phyloP scores from a whole-genome alignment of 2,113 vertebrate genomes.

The Chelonoidis abingdonii region DNA sequence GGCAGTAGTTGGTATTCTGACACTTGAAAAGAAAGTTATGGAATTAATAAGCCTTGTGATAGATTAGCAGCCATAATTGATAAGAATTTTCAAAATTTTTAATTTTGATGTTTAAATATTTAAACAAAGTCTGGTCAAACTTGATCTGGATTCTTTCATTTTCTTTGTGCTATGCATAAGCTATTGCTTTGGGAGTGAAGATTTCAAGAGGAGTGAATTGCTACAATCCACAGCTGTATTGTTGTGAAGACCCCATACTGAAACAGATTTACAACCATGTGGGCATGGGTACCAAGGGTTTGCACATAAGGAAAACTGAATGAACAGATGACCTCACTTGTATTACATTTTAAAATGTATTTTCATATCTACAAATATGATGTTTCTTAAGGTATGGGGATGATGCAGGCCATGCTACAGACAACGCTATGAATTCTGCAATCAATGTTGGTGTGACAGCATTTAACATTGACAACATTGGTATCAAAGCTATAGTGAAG shows the following conservation, averaged over 20 bases:
- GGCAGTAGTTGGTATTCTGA: neutral
- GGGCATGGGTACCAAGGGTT: neutral
- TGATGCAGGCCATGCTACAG: constrained; percentile 91
- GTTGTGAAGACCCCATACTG: neutral
- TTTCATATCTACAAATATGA: neutral
- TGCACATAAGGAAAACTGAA: neutral
- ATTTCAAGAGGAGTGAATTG: neutral
- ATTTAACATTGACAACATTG: constrained; percentile 95
- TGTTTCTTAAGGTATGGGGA: constrained; percentile 89
- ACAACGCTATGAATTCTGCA: constrained; percentile 92
- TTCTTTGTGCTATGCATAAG: neutral
- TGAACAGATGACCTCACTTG: neutral
- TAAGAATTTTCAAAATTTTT: neutral
- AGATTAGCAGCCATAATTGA: constrained; percentile 28
- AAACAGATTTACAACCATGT: neutral
- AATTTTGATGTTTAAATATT: neutral
- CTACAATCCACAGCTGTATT: neutral
- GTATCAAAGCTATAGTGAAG: constrained; percentile 95
- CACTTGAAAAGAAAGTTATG: neutral
- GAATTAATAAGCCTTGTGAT: neutral
- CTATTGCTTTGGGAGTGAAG: neutral
- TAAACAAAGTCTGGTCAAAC: neutral
- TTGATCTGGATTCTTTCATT: neutral
- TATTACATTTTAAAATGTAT: neutral
- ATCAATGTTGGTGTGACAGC: constrained; percentile 94